phyloP scores from a whole-genome alignment of 2,113 vertebrate species.

The Indicator indicator region DNA sequence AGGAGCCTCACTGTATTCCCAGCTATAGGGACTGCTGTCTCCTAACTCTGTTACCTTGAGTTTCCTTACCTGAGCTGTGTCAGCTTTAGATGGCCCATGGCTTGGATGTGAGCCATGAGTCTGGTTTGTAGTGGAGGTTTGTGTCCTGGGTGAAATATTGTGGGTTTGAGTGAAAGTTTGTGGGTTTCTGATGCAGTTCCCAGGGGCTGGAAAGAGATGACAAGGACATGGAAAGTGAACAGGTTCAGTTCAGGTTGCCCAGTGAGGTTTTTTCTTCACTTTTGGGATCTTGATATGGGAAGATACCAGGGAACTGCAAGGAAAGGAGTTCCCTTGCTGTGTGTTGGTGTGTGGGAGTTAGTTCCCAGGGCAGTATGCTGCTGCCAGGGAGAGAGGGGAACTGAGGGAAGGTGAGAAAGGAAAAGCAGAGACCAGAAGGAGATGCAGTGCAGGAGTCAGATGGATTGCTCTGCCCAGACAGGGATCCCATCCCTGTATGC shows the following conservation, averaged over 20 bases:
- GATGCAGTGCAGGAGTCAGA: neutral
- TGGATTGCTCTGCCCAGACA: neutral
- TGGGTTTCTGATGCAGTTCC: neutral
- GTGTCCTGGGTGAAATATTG: neutral
- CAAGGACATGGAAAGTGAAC: neutral
- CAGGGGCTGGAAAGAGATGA: neutral
- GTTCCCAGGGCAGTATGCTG: neutral
- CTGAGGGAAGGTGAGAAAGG: neutral
- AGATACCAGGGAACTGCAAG: neutral
- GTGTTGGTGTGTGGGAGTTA: conserved; percentile 26
- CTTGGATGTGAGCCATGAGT: neutral
- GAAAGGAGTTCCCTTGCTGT: neutral
- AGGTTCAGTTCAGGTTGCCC: neutral
- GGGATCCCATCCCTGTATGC: fast-evolving
- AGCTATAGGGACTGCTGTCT: neutral
- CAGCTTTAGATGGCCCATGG: neutral
- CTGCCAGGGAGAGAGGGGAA: neutral
- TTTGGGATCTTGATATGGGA: neutral
- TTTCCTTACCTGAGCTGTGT: neutral
- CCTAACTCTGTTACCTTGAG: neutral
- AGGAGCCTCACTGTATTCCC: neutral
- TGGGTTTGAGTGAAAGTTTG: neutral
- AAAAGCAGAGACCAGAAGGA: neutral
- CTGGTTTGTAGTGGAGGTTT: neutral
- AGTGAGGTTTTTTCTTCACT: neutral